Evolutionary conservation across 2,113 vertebrate species (phyloP).

Genomic region (Anthoscopus minutus): DNA sequence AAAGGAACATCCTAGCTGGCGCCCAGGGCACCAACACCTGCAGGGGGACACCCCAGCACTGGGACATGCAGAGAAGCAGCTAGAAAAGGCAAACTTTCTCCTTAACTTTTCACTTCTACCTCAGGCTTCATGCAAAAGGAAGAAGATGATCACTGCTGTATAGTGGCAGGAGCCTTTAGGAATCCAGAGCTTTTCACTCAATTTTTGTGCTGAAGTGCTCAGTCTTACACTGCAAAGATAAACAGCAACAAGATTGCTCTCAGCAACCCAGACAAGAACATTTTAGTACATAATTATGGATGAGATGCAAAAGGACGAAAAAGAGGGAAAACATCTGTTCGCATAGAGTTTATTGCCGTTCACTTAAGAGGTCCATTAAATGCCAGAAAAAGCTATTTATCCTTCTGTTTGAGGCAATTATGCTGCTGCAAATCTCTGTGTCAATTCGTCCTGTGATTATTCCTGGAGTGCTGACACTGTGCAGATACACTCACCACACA

Average conservation of each 20-base stretch:
- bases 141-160: neutral
- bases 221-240: neutral
- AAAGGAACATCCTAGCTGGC: neutral
- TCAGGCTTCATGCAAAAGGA: neutral
- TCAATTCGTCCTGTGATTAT: neutral
- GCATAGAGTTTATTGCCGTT: slow-evolving; percentile 11
- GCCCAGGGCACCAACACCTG: neutral
- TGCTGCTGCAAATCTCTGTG: slow-evolving; percentile 3
- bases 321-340: slow-evolving; percentile 49
- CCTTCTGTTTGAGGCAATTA: slow-evolving; percentile 44
- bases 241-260: slow-evolving; percentile 23
- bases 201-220: neutral
- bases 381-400: slow-evolving; percentile 38
- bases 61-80: neutral
- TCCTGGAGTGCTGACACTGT: neutral
- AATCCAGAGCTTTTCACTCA: neutral
- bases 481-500: neutral
- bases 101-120: neutral
- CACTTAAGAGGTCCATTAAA: slow-evolving; percentile 39
- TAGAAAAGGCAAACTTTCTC: neutral
- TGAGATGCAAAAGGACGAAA: slow-evolving; percentile 1
- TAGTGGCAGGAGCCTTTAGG: neutral
- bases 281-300: slow-evolving; percentile 45
- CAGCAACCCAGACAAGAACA: slow-evolving; percentile 38
- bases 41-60: neutral